Conservation (phyloP, 2,888 invertebrate species). For the Drosophila longiperda region DNA sequence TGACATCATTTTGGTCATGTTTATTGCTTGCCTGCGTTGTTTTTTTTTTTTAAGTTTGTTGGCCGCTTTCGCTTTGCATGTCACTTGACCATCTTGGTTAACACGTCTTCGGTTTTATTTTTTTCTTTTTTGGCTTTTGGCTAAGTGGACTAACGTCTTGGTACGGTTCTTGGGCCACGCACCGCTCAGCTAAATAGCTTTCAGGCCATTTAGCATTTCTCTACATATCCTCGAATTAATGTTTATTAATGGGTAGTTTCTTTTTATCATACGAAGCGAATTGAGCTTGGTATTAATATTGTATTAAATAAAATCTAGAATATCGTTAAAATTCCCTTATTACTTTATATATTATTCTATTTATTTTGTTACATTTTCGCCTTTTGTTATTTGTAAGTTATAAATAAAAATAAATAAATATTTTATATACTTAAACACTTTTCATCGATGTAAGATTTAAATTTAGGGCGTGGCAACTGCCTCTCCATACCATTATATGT, state of each 20-base stretch:
- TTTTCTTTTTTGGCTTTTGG: constrained; percentile 22
- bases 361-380: neutral
- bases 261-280: neutral
- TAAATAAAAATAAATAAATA: neutral
- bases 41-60: constrained; percentile 36
- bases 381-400: neutral
- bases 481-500: neutral
- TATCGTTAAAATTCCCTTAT: neutral
- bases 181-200: constrained; percentile 25
- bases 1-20: constrained; percentile 72
- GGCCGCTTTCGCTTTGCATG: constrained; percentile 66
- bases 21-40: constrained; percentile 28
- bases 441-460: neutral
- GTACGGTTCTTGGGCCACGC: constrained; percentile 45
- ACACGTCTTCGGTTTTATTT: constrained; percentile 43
- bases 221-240: constrained; percentile 22
- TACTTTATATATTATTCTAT: neutral
- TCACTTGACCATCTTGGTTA: constrained; percentile 63
- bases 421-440: neutral
- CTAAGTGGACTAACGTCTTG: constrained; percentile 32
- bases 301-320: neutral
- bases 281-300: neutral
- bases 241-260: neutral
- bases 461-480: neutral
- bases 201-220: constrained; percentile 48